Conservation (phyloP, 2,113 vertebrate genomes). For the Pica pica region DNA sequence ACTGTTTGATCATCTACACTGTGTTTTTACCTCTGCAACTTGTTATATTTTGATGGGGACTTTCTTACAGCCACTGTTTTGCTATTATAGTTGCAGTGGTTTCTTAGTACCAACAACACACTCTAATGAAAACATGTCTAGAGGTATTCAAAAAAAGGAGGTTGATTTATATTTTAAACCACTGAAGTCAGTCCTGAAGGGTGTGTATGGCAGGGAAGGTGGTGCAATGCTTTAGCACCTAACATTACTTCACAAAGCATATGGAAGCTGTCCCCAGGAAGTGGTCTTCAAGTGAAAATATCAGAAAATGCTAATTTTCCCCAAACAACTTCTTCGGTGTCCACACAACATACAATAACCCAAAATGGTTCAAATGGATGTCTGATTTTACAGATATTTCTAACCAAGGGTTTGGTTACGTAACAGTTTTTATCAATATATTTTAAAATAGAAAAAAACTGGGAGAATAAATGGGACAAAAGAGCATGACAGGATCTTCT, state of each 20-base stretch:
- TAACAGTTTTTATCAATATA: slow-evolving; percentile 82
- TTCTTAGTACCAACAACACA: neutral
- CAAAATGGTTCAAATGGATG: slow-evolving; percentile 85
- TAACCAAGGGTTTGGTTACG: slow-evolving; percentile 79
- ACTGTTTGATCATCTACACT: neutral
- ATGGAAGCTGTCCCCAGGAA: neutral
- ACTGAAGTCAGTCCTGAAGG: neutral
- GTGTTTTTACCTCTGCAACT: neutral
- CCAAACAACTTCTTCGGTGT: neutral
- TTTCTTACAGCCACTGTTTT: neutral
- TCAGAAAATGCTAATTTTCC: neutral
- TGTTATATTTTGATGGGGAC: neutral
- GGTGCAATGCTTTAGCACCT: neutral
- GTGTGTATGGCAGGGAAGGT: neutral
- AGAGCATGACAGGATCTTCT: slow-evolving; percentile 86
- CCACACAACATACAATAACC: neutral
- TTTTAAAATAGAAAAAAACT: slow-evolving; percentile 72
- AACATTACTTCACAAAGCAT: neutral
- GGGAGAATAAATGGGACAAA: slow-evolving; percentile 73
- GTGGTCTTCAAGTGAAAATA: neutral
- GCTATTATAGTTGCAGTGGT: neutral
- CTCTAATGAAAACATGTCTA: neutral
- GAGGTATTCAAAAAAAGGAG: neutral
- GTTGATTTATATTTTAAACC: neutral
- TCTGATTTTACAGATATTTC: slow-evolving; percentile 98